A percentile compares a stretch with the other conserved stretches of the same genome.
Evolutionary conservation across 2,797 vertebrate species (phyloP).

Genomic region (Otolemur crassicaudatus): DNA sequence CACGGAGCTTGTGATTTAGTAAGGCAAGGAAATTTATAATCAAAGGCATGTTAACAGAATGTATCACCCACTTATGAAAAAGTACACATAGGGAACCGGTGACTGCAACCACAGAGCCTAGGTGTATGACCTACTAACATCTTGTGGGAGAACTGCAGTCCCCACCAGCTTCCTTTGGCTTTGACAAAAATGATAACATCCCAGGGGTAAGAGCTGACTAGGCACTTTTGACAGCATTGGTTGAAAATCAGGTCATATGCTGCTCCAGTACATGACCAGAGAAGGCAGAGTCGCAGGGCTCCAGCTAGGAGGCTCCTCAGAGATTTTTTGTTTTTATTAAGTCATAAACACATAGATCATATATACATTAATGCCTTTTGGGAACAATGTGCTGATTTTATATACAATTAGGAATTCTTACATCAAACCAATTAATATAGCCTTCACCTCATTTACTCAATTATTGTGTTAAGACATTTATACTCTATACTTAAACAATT

Average conservation of each 20-base stretch:
- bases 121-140: not conserved
- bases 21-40: not conserved
- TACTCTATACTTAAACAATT: no score
- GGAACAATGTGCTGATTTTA: no score
- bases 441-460: no score
- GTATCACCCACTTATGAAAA: not conserved
- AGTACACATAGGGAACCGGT: not conserved
- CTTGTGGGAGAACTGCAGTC: not conserved
- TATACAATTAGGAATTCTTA: no score
- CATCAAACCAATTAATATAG: no score
- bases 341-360: no score
- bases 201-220: not conserved
- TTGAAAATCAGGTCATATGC: not conserved
- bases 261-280: not conserved
- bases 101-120: not conserved
- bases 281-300: not conserved
- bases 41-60: not conserved
- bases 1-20: not conserved
- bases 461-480: no score
- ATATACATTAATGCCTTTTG: no score
- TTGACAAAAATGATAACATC: not conserved
- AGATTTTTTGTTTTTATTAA: no score
- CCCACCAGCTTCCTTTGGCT: not conserved
- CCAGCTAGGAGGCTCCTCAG: no score
- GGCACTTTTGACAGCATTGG: not conserved